A percentile compares a stretch with the other conserved stretches of the same genome.
Evolutionary conservation across 2,113 vertebrate genomes (phyloP).

Genomic region (Fregetta grallaria): DNA sequence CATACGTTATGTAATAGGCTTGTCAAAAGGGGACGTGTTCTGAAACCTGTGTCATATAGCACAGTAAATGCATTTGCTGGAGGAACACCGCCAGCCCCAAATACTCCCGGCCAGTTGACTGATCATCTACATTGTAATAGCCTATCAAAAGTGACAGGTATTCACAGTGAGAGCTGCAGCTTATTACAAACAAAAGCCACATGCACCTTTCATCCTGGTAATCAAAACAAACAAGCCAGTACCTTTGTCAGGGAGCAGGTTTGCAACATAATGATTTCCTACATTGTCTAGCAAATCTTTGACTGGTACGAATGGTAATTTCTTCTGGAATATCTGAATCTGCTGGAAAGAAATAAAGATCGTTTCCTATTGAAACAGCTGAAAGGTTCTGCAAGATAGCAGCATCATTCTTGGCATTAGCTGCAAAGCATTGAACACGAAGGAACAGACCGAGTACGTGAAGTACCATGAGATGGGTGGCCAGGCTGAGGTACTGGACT

Average conservation of each 20-base stretch:
- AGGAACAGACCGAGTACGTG: not conserved
- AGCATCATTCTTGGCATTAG: not conserved
- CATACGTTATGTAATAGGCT: not conserved
- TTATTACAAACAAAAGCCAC: not conserved
- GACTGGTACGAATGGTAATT: not conserved
- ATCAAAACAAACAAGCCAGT: slow-evolving; percentile 34
- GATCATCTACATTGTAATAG: not conserved
- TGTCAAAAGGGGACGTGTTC: not conserved
- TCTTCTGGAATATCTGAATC: not conserved
- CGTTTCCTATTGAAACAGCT: not conserved
- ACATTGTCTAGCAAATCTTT: not conserved
- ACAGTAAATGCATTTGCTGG: not conserved
- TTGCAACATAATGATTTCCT: not conserved
- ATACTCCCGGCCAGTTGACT: not conserved
- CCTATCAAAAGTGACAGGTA: slow-evolving; percentile 33
- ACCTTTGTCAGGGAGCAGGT: not conserved
- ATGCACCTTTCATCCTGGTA: not conserved
- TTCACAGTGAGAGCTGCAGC: not conserved
- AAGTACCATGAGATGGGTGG: not conserved
- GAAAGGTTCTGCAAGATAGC: not conserved
- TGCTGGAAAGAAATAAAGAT: not conserved
- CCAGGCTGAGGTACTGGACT: not conserved
- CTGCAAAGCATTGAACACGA: not conserved
- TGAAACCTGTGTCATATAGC: not conserved
- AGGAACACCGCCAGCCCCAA: not conserved